These are phyloP conservation scores for Ellobius talpinus DNA, from an alignment of 2,113 vertebrate genomes.

Conservation along the genomic window DNA sequence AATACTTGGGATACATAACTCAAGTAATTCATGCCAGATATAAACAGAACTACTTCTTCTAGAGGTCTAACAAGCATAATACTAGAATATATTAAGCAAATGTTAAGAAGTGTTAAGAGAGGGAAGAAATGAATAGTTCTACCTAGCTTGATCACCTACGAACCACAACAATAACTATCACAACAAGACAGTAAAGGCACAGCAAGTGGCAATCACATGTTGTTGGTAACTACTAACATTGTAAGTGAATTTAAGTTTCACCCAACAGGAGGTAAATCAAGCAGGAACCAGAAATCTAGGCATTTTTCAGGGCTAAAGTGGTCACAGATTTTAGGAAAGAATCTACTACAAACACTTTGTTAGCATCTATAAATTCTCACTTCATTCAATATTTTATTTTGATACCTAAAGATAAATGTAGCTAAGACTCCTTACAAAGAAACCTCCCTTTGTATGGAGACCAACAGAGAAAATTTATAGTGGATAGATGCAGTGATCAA, in stretches of 20 bases:
- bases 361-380: background rate
- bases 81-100: too few relatives aligned
- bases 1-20: background rate
- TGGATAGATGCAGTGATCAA: too few relatives aligned
- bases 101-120: background rate
- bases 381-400: background rate
- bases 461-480: background rate
- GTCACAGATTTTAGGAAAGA: background rate
- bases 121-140: background rate
- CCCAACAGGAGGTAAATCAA: background rate
- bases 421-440: background rate
- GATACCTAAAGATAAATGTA: background rate
- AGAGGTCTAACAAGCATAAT: background rate
- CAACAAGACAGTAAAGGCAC: background rate
- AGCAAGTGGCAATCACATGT: background rate
- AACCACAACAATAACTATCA: background rate
- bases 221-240: background rate
- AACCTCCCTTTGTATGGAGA: background rate
- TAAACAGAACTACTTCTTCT: background rate
- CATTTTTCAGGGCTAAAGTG: background rate
- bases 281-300: background rate
- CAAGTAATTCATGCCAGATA: background rate
- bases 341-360: background rate
- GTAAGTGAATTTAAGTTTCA: background rate
- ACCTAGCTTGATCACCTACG: background rate